phyloP scores from a whole-genome alignment of 2,797 vertebrate genomes.

The Sebastes hubbsi region DNA sequence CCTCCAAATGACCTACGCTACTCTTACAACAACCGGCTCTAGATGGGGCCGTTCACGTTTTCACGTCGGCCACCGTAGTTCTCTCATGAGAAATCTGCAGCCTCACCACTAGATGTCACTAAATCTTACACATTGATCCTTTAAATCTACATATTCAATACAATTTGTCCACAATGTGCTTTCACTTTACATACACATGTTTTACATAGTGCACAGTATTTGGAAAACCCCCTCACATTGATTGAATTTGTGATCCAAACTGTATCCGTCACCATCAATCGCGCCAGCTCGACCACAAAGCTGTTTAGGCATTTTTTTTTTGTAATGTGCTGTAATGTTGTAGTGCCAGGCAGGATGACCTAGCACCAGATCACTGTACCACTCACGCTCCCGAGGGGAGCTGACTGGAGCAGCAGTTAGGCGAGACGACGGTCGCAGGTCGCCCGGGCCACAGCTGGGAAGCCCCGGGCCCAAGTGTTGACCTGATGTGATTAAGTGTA shows the following conservation, averaged over 20 bases:
- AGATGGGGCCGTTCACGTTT: no score
- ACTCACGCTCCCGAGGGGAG: slow-evolving; percentile 64
- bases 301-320: slow-evolving; percentile 35
- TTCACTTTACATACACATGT: background rate
- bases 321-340: slow-evolving; percentile 53
- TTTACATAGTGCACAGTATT: background rate
- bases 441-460: slow-evolving; percentile 73
- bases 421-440: slow-evolving; percentile 65
- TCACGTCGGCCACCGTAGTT: no score
- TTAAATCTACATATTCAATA: background rate
- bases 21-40: no score
- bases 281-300: slow-evolving; percentile 35
- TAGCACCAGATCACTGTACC: slow-evolving; percentile 71
- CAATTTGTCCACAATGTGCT: background rate
- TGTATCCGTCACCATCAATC: slow-evolving; percentile 40
- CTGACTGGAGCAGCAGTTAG: slow-evolving; percentile 68
- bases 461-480: slow-evolving; percentile 55
- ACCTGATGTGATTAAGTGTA: slow-evolving; percentile 70
- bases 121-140: background rate
- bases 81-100: no score
- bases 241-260: slow-evolving; percentile 39
- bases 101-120: no score
- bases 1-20: no score
- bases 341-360: slow-evolving; percentile 64
- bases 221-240: background rate